phyloP scores from a whole-genome alignment of 2,113 vertebrate genomes.

The Calyptomena viridis region DNA sequence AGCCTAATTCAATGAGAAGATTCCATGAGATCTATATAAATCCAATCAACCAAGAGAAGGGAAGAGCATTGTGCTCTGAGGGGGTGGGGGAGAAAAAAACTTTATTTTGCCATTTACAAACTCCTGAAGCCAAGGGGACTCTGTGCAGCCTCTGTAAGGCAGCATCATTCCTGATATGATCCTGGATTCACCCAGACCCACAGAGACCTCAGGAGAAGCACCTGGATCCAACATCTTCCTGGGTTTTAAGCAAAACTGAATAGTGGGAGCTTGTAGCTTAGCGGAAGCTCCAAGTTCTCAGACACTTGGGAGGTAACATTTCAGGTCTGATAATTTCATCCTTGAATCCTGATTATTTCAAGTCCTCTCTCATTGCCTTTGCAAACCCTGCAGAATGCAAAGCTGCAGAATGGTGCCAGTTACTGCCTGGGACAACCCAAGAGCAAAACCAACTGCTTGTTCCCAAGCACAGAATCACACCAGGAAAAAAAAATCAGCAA shows the following conservation, averaged over 20 bases:
- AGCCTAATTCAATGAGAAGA: conserved; percentile 56
- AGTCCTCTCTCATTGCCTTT: neutral
- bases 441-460: neutral
- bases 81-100: neutral
- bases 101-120: neutral
- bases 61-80: neutral
- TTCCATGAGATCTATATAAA: conserved; percentile 48
- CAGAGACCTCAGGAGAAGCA: neutral
- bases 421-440: neutral
- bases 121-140: neutral
- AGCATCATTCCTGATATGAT: fast-evolving
- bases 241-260: neutral
- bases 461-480: neutral
- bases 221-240: neutral
- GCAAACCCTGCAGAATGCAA: neutral
- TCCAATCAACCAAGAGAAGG: conserved; percentile 43
- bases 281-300: neutral
- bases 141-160: neutral
- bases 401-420: neutral
- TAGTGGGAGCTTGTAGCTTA: neutral
- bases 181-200: neutral
- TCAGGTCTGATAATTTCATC: neutral
- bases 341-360: no score
- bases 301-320: neutral
- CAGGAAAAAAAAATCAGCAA: neutral